Conservation (phyloP, 2,888 invertebrate species). For the Lasioglossum vierecki region DNA sequence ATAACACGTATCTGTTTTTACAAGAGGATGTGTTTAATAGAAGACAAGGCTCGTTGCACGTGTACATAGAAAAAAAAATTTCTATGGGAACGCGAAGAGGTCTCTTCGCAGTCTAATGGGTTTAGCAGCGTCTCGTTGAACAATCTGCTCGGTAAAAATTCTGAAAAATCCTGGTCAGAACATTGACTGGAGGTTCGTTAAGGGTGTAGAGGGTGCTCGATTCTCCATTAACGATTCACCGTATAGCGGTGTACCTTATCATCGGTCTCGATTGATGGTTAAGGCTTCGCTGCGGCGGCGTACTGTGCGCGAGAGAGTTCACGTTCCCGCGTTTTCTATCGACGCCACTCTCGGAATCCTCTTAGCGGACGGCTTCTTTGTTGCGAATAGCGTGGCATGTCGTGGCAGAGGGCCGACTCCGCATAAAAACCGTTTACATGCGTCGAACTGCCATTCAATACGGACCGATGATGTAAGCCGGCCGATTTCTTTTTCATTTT, state of each 20-base stretch:
- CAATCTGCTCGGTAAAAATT: too few relatives aligned
- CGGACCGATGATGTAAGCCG: slow-evolving; percentile 4
- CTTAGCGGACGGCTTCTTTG: slow-evolving; percentile 3
- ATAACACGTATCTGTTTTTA: too few relatives aligned
- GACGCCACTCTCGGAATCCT: not conserved
- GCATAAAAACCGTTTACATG: not conserved
- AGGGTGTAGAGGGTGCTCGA: not conserved
- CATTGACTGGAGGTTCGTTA: not conserved
- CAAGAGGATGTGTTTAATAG: too few relatives aligned
- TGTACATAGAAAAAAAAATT: too few relatives aligned
- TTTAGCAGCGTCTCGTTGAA: too few relatives aligned
- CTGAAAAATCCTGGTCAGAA: too few relatives aligned
- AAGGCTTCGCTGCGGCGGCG: not conserved
- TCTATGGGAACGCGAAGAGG: too few relatives aligned
- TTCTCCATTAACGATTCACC: not conserved
- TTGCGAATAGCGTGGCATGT: not conserved
- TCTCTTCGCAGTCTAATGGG: too few relatives aligned
- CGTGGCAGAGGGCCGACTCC: not conserved
- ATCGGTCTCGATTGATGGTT: not conserved
- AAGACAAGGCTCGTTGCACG: too few relatives aligned
- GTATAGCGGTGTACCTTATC: not conserved
- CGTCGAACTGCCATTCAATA: slow-evolving; percentile 22
- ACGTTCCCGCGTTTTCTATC: slow-evolving; percentile 4
- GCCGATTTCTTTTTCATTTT: not conserved
- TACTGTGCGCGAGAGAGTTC: not conserved